phyloP scores from a whole-genome alignment of 2,113 vertebrate genomes.

The Sphaerodactylus townsendi region DNA sequence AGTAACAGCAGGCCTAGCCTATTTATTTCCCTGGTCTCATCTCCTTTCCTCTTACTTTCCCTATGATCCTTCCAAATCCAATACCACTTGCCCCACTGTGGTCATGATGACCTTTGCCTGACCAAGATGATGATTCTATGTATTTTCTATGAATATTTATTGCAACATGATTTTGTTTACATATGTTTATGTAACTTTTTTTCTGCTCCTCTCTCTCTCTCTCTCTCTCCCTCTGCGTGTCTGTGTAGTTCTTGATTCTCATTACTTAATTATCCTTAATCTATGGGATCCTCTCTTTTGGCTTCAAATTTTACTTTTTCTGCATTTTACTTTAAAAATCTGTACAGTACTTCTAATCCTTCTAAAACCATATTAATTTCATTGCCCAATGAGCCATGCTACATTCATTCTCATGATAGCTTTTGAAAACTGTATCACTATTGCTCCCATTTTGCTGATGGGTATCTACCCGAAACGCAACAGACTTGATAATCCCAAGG shows the following conservation, averaged over 20 bases:
- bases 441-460: background rate
- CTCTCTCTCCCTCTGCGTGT: background rate
- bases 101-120: constrained; percentile 36
- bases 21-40: constrained; percentile 40
- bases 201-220: background rate
- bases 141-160: constrained; percentile 36
- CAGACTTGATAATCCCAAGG: background rate
- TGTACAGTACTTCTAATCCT: no score
- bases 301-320: background rate
- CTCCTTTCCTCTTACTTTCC: constrained; percentile 63
- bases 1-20: constrained; percentile 53
- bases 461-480: background rate
- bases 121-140: constrained; percentile 8
- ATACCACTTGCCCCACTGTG: constrained; percentile 43
- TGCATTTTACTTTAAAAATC: background rate
- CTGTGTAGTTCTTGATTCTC: background rate
- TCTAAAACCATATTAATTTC: background rate
- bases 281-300: background rate
- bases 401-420: background rate
- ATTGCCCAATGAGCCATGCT: background rate
- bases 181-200: background rate
- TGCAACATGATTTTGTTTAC: constrained; percentile 6
- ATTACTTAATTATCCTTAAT: background rate
- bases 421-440: background rate
- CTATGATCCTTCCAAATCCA: constrained; percentile 60